Percentiles rank a stretch among this genome's conserved stretches.
These are phyloP conservation scores for Pristionchus arcanus DNA, from an alignment of 2,888 invertebrate genomes.

Conservation along the genomic window DNA sequence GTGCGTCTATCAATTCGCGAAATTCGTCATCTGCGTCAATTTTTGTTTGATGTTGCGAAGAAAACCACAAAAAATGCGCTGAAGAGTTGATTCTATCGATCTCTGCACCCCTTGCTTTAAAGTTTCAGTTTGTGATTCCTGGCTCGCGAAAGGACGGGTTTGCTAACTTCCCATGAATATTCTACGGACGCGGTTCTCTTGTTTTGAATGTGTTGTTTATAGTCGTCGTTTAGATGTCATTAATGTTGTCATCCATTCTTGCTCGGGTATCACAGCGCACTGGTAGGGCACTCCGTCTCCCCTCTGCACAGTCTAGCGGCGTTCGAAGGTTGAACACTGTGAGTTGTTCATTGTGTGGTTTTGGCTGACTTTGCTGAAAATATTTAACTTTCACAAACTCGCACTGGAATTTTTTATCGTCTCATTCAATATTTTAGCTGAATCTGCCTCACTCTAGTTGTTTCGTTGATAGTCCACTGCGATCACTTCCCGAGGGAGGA, in stretches of 20 bases:
- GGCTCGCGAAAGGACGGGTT: too few species aligned
- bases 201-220: background rate
- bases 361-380: background rate
- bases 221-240: background rate
- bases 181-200: background rate
- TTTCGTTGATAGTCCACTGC: background rate
- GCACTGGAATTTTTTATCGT: too few species aligned
- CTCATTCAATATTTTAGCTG: background rate
- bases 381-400: too few species aligned
- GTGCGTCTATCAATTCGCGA: too few species aligned
- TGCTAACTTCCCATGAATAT: background rate
- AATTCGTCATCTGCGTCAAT: too few species aligned
- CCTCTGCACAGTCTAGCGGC: background rate
- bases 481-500: background rate
- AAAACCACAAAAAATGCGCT: too few species aligned
- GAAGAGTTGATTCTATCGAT: too few species aligned
- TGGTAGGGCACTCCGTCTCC: background rate
- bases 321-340: background rate
- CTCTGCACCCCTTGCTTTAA: too few species aligned
- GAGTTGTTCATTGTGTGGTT: background rate
- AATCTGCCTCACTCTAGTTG: background rate
- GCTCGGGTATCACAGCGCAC: conserved; percentile 7
- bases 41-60: too few species aligned
- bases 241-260: conserved; percentile 1
- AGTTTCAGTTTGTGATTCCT: background rate